Conservation (phyloP, 2,113 vertebrate genomes). For the Silurus asotus region DNA sequence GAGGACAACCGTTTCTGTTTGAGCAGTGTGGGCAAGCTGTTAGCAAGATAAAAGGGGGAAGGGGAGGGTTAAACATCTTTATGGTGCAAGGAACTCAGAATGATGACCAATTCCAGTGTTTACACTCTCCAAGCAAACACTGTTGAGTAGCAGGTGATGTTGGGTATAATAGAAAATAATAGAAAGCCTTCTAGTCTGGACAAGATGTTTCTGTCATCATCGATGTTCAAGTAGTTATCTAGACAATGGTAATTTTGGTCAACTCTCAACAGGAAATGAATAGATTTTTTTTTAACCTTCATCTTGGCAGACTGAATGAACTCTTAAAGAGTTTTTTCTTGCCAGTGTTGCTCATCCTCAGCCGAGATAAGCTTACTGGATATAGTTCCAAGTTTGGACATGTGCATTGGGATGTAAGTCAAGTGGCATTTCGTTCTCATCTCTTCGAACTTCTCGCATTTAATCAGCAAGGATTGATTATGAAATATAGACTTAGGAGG, state of each 20-base stretch:
- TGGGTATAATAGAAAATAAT: no score
- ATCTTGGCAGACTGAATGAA: not conserved
- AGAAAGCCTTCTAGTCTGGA: not conserved
- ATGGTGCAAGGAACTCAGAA: not conserved
- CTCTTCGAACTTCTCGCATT: no score
- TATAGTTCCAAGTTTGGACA: not conserved
- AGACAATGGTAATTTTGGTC: not conserved
- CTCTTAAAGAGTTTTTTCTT: no score
- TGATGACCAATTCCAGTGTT: not conserved
- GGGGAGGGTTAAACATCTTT: not conserved
- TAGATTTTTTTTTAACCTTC: not conserved
- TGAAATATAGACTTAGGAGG: no score
- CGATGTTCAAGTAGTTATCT: not conserved
- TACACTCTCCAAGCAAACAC: not conserved
- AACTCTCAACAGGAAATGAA: constrained; percentile 9
- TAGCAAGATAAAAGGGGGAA: constrained; percentile 26
- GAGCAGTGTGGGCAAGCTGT: constrained; percentile 65
- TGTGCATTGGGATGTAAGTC: not conserved
- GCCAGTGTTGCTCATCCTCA: no score
- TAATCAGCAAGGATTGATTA: no score
- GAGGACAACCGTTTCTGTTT: constrained; percentile 59
- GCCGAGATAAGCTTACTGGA: no score
- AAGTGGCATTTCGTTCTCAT: no score
- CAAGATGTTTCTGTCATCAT: not conserved
- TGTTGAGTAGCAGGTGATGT: not conserved